phyloP scores from a whole-genome alignment of 2,888 invertebrate genomes.

The Gortyna flavago region DNA sequence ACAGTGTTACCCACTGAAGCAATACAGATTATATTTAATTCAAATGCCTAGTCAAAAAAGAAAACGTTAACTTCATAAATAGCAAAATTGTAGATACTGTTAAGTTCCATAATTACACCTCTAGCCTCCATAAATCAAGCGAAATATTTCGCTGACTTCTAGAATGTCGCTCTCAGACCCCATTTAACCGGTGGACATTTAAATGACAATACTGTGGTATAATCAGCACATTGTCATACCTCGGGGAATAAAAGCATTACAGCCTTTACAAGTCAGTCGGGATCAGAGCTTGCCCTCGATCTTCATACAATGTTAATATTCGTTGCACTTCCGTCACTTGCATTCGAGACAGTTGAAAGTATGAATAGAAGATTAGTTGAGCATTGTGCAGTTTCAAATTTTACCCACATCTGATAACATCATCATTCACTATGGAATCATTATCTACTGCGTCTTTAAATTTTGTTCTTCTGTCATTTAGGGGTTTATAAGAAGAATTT shows the following conservation, averaged over 20 bases:
- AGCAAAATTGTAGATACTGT: neutral
- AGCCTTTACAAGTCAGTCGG: conserved; percentile 14
- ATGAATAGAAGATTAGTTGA: conserved; percentile 29
- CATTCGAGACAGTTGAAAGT: conserved; percentile 8
- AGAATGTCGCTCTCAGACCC: conserved; percentile 47
- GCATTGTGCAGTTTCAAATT: conserved; percentile 1
- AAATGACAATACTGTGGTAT: conserved; percentile 58
- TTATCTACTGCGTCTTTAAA: neutral
- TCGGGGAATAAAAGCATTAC: conserved; percentile 49
- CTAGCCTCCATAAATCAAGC: conserved; percentile 44
- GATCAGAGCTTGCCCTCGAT: conserved; percentile 43
- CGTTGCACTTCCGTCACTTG: conserved; percentile 36
- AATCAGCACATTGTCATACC: conserved; percentile 56
- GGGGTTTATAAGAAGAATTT: neutral
- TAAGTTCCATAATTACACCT: conserved; percentile 14
- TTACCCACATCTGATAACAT: neutral
- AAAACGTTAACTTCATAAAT: neutral
- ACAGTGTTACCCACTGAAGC: neutral
- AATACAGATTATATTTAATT: neutral
- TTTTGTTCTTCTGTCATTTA: neutral
- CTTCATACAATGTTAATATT: conserved; percentile 42
- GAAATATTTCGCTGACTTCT: conserved; percentile 36
- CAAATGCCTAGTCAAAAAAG: neutral
- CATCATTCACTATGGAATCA: neutral
- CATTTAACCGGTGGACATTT: conserved; percentile 49